A percentile compares a stretch with the other conserved stretches of the same genome.
Conservation (phyloP, 37 sponge, comb jelly and placozoan genomes). For the Chondrilla cf. caribensis region DNA sequence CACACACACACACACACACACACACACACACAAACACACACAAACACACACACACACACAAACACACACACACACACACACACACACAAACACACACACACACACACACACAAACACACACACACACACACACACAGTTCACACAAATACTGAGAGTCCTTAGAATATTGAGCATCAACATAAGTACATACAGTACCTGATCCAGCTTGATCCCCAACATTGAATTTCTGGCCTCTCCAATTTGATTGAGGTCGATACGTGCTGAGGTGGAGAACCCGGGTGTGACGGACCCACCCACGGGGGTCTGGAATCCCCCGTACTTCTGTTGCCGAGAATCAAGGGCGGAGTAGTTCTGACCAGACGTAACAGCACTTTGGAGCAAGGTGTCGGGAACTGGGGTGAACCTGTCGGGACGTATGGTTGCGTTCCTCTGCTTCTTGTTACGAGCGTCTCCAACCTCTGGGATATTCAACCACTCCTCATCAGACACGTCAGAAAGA, state of each 20-base stretch:
- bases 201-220: constrained; percentile 95
- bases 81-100: too few species aligned
- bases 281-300: constrained; percentile 72
- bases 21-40: too few species aligned
- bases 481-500: constrained; percentile 64
- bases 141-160: too few species aligned
- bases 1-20: too few species aligned
- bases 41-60: too few species aligned
- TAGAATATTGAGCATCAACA: too few species aligned
- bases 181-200: too few species aligned
- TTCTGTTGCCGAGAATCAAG: constrained; percentile 70
- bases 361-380: constrained; percentile 41
- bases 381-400: constrained; percentile 92
- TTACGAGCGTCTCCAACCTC: constrained; percentile 89
- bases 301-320: constrained; percentile 44
- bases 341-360: constrained; percentile 5
- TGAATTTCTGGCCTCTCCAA: constrained; percentile 96
- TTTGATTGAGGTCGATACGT: constrained; percentile 86
- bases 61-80: too few species aligned
- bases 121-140: too few species aligned
- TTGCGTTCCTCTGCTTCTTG: constrained; percentile 85
- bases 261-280: constrained; percentile 77
- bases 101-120: too few species aligned
- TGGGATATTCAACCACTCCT: constrained; percentile 90
- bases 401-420: constrained; percentile 69